A percentile compares a stretch with the other conserved stretches of the same genome.
phyloP scores from a whole-genome alignment of 2,113 vertebrate species.

The Polypterus senegalus region DNA sequence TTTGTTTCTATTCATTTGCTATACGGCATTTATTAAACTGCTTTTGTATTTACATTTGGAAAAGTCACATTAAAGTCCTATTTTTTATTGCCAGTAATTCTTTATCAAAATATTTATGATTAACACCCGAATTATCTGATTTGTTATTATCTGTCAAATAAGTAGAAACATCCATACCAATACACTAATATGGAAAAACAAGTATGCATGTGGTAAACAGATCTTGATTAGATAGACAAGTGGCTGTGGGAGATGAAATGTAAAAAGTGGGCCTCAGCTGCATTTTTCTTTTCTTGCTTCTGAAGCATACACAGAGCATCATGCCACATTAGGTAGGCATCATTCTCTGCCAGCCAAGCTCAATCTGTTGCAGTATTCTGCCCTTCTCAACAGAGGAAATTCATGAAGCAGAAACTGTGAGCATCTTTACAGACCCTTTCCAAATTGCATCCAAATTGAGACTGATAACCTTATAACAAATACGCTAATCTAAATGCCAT shows the following conservation, averaged over 20 bases:
- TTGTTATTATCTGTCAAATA: conserved; percentile 35
- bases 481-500: conserved; percentile 37
- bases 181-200: conserved; percentile 5
- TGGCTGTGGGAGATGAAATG: conserved; percentile 31
- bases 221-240: conserved; percentile 26
- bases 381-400: conserved; percentile 32
- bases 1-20: too few relatives aligned
- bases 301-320: conserved; percentile 40
- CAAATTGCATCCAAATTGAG: conserved; percentile 54
- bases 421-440: conserved; percentile 48
- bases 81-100: too few relatives aligned
- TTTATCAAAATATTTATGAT: conserved; percentile 18
- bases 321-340: conserved; percentile 56
- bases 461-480: conserved; percentile 47
- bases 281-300: conserved; percentile 19
- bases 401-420: conserved; percentile 43
- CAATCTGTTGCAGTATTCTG: conserved; percentile 39
- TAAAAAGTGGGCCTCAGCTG: conserved; percentile 33
- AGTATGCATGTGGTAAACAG: conserved; percentile 10
- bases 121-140: conserved; percentile 24
- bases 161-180: conserved; percentile 15
- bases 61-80: too few relatives aligned
- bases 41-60: too few relatives aligned
- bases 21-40: too few relatives aligned
- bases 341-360: conserved; percentile 46